Conservation (phyloP, 2,888 invertebrate genomes). For the Steinernema scapterisci region DNA sequence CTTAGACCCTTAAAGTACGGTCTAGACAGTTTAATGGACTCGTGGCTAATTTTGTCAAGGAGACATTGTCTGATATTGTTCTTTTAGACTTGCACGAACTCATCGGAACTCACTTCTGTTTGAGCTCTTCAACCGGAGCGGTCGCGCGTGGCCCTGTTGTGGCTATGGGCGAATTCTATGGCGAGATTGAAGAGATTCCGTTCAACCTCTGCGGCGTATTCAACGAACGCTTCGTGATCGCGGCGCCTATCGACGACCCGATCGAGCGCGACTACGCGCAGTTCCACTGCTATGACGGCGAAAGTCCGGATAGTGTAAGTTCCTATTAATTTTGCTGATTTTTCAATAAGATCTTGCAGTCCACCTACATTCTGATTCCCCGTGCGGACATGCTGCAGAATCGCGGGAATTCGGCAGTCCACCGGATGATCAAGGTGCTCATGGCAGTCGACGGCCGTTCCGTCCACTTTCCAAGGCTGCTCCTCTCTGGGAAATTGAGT, state of each 20-base stretch:
- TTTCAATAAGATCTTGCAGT: no score
- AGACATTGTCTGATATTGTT: no score
- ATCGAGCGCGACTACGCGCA: constrained; percentile 32
- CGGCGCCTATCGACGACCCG: constrained; percentile 37
- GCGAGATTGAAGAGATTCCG: constrained; percentile 35
- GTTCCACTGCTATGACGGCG: constrained; percentile 30
- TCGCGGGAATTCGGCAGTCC: constrained; percentile 28
- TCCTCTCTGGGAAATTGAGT: background rate
- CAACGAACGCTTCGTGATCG: constrained; percentile 34
- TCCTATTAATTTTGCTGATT: background rate
- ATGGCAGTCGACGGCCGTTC: constrained; percentile 16
- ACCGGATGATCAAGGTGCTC: constrained; percentile 32
- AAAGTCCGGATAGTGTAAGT: constrained; percentile 31
- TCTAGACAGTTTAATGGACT: no score
- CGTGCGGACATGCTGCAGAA: constrained; percentile 31
- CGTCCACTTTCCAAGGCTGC: constrained; percentile 34
- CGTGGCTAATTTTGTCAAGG: no score
- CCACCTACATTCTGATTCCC: constrained; percentile 28
- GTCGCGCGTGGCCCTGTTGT: background rate
- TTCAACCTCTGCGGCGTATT: constrained; percentile 35
- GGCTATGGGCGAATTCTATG: constrained; percentile 10
- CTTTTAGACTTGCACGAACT: background rate
- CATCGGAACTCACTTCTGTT: background rate
- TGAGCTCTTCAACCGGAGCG: background rate
- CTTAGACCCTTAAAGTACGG: no score